Evolutionary conservation across 2,888 invertebrate genomes (phyloP), one percentile per base, ranked within the genome.

Genomic region (Cephus runcator): DNA sequence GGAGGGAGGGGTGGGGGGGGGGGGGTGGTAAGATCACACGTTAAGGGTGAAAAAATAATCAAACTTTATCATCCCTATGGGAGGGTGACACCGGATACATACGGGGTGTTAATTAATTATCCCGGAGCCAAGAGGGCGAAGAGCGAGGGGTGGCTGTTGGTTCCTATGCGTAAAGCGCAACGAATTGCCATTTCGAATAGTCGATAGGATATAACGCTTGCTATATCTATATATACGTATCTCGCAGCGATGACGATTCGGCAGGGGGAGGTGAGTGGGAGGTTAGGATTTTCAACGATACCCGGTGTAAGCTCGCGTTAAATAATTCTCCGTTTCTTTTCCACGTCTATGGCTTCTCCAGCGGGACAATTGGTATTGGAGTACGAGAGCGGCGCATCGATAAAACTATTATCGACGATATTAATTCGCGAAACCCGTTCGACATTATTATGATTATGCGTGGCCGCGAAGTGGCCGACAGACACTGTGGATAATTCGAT

Each of bases 131-230:
- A 56, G 56, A 15, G 40, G 23, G 15, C 9, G 9, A 56, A 75
- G 56, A 76, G 73, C 12, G 76, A 69, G 73, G 75, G 80, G 69
- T 76, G 81, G 80, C 33, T 81, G 12, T 12, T 35, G 30, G n/a
- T 2, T 1, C 15, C 23, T 71, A 71, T 11, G 23, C 56, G 9
- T 56, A 56, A 56, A 23, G 23, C 56, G 56, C 9, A 56, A 56
- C 23, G 9, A 56, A 56, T 56, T 56, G 15, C 56, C 56, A 23
- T 56, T 23, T 56, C 56, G 56, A 23, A 23, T 9, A 0, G 56
- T 56, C 56, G 9, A 56, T 23, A 0, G 1, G 9, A 56, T 0
- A 23, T 23, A 56, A 4, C 23, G 9, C 56, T 9, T 9, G 1
- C 4, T 15, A 15, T 36, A 15, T 12, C 36, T 36, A 4, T 15